Evolutionary conservation across 2,888 invertebrate species (phyloP), one percentile per base, ranked within the genome.

Genomic region (Teleiodes luculella): DNA sequence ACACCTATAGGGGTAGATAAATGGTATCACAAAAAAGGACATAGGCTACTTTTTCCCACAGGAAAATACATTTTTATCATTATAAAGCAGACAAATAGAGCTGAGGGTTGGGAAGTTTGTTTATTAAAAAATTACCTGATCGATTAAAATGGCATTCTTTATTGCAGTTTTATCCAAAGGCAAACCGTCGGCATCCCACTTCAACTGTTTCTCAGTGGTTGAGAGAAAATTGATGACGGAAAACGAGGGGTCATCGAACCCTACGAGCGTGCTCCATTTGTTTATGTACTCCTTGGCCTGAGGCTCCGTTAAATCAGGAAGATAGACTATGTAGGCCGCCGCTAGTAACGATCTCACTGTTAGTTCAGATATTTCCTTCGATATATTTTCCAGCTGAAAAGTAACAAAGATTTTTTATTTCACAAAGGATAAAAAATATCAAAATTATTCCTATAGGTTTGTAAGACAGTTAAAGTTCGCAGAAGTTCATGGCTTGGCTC

Each of bases 111-210:
- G n/a, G n/a, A n/a, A n/a, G n/a, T n/a, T n/a, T n/a, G n/a, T n/a
- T n/a, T n/a, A n/a, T n/a, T n/a, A 20, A 14, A 35, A 16, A 7
- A 46, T 62, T 77, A 95, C 95, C 90, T 95, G 93, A 63, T 94
- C 90, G 59, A 96, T 93, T 45, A 95, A 92, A 11, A 95, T 91
- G 5, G 95, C 96, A 79, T 97, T 97, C 81, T 97, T 95, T 49
- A 95, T 83, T 3, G 95, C 95, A 8, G 95, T 87, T 54, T 91
- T 91, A 78, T 96, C 96, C 0, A 94, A 92, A 0, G 97, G 94
- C 5, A 98, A 84, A 0, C 97, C 97, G 71, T 96, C 95, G 0
- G 94, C 92, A 72, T 95, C 94, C 97, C 97, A 98, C 62, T 94
- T 93, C 48, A 97, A 80, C 68, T 95, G 93, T 66, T 96, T 95